Evolutionary conservation across 2,113 vertebrate species (phyloP).

Genomic region (Chamaetylas fuelleborni): DNA sequence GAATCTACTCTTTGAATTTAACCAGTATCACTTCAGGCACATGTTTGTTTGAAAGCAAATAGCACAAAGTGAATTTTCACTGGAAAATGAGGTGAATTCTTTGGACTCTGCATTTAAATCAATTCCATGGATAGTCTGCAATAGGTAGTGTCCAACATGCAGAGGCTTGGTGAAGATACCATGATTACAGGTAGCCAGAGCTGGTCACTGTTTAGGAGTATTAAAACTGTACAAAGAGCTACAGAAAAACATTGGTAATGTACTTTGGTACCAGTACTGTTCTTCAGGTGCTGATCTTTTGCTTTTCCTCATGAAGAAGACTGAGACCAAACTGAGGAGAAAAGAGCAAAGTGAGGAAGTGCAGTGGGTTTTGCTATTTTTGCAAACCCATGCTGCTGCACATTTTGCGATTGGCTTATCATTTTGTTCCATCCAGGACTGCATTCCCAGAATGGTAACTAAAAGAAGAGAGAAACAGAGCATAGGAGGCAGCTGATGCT

Average conservation of each 20-base stretch:
- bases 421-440: not conserved
- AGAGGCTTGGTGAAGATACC: not conserved
- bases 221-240: not conserved
- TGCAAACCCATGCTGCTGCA: not conserved
- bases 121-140: not conserved
- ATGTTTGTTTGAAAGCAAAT: not conserved
- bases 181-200: not conserved
- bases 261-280: not conserved
- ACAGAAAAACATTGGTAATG: not conserved
- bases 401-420: not conserved
- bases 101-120: not conserved
- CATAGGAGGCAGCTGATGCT: not conserved
- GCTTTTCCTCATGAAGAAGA: not conserved
- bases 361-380: not conserved
- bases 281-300: not conserved
- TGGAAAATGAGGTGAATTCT: not conserved
- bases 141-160: not conserved
- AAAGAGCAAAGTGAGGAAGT: not conserved
- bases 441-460: not conserved
- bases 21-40: not conserved
- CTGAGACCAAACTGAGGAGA: not conserved
- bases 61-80: not conserved
- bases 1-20: not conserved
- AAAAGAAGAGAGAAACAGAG: not conserved
- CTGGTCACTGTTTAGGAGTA: not conserved